Evolutionary conservation across 2,797 vertebrate genomes (phyloP).

Genomic region (Galagoides demidoff): DNA sequence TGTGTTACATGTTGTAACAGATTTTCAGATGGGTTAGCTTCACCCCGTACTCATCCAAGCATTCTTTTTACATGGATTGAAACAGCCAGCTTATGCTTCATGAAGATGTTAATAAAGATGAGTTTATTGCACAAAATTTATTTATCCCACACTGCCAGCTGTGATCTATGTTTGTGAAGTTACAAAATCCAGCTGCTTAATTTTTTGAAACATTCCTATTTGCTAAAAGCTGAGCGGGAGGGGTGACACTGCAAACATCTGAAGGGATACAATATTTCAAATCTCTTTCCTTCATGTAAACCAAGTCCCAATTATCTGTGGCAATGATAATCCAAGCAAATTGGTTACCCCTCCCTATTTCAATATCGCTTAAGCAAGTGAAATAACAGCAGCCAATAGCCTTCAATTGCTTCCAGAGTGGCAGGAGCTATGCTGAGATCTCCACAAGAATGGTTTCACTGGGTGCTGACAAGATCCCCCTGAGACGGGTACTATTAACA

Average conservation of each 20-base stretch:
- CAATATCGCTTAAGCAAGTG: not conserved
- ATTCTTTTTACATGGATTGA: conserved; percentile 81
- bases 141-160: conserved; percentile 81
- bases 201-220: conserved; percentile 61
- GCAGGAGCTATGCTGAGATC: not conserved
- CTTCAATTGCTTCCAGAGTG: not conserved
- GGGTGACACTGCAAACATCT: conserved; percentile 14
- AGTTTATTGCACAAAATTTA: conserved; percentile 76
- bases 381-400: not conserved
- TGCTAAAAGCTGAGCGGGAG: conserved; percentile 48
- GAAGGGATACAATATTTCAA: not conserved
- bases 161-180: conserved; percentile 50
- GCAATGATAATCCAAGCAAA: not conserved
- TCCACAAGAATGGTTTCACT: not conserved
- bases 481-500: not conserved
- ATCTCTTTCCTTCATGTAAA: not conserved
- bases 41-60: conserved; percentile 81
- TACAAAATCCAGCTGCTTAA: conserved; percentile 75
- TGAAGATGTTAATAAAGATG: conserved; percentile 84
- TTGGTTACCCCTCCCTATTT: not conserved
- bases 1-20: conserved; percentile 69
- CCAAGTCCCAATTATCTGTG: not conserved
- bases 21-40: conserved; percentile 77
- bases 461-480: not conserved
- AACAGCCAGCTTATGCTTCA: conserved; percentile 77